Conservation (phyloP, 92 coral and sea anemone genomes). For the Zoanthus gigantus region DNA sequence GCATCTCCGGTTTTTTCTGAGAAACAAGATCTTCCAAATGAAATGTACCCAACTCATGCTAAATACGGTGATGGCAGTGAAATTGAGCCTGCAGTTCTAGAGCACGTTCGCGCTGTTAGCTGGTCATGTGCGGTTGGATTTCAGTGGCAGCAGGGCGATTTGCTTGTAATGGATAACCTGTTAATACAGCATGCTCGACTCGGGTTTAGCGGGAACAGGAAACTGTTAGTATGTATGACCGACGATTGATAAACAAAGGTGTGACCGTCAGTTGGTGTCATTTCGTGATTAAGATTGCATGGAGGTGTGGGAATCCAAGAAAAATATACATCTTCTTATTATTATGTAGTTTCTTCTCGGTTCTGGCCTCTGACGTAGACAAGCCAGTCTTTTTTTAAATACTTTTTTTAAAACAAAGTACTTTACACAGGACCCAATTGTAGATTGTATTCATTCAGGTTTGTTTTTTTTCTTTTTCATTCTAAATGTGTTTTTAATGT, state of each 20-base stretch:
- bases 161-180: slow-evolving; percentile 67
- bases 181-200: slow-evolving; percentile 63
- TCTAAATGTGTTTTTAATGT: too few relatives aligned
- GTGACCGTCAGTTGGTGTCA: too few relatives aligned
- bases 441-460: too few relatives aligned
- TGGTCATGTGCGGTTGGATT: slow-evolving; percentile 74
- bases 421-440: too few relatives aligned
- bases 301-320: too few relatives aligned
- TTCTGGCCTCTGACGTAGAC: too few relatives aligned
- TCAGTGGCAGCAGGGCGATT: slow-evolving; percentile 59
- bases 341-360: too few relatives aligned
- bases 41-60: slow-evolving; percentile 46
- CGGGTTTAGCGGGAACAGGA: slow-evolving; percentile 65
- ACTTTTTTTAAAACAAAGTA: too few relatives aligned
- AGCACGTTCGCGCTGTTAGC: slow-evolving; percentile 66
- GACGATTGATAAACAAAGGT: neutral
- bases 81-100: slow-evolving; percentile 67
- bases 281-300: too few relatives aligned
- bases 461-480: too few relatives aligned
- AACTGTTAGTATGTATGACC: slow-evolving; percentile 52
- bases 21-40: slow-evolving; percentile 19
- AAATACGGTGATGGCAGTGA: slow-evolving; percentile 69
- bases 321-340: too few relatives aligned
- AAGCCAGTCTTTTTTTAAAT: too few relatives aligned
- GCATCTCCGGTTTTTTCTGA: slow-evolving; percentile 43